Evolutionary conservation across 2,888 invertebrate genomes (phyloP).

Genomic region (Xanthia icteritia): DNA sequence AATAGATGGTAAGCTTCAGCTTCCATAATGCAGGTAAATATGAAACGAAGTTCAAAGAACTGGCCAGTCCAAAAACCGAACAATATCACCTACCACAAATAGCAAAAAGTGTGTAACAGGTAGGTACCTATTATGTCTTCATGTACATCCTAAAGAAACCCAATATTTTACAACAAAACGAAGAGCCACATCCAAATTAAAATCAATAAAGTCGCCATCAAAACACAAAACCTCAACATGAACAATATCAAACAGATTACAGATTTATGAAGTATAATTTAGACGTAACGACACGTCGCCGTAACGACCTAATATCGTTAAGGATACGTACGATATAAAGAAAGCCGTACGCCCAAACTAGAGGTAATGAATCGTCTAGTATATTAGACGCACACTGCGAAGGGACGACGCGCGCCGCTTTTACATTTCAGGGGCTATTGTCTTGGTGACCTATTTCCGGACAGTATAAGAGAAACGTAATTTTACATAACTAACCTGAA

Average conservation of each 20-base stretch:
- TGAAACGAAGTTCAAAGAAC: neutral
- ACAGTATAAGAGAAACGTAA: constrained; percentile 69
- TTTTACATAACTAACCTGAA: constrained; percentile 66
- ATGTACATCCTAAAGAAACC: neutral
- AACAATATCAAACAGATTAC: constrained; percentile 71
- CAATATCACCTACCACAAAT: neutral
- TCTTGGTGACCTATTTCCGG: constrained; percentile 85
- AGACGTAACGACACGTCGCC: constrained; percentile 66
- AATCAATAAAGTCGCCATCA: constrained; percentile 61
- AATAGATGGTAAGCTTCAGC: neutral
- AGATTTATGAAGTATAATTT: constrained; percentile 68
- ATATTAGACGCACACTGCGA: constrained; percentile 67
- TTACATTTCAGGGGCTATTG: constrained; percentile 77
- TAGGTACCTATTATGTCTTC: neutral
- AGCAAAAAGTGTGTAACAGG: constrained; percentile 13
- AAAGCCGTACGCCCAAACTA: constrained; percentile 73
- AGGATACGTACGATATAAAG: constrained; percentile 68
- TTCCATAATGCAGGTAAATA: neutral
- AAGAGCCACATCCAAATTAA: constrained; percentile 41
- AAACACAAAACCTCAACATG: constrained; percentile 57
- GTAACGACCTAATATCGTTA: constrained; percentile 71
- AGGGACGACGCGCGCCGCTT: constrained; percentile 70
- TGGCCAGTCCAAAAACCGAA: too few relatives aligned
- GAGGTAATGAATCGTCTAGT: constrained; percentile 79
- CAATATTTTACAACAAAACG: constrained; percentile 52